Percentiles rank a stretch among this genome's conserved stretches.
Evolutionary conservation across 2,888 invertebrate species (phyloP).

Genomic region (Ceraclea dissimilis): DNA sequence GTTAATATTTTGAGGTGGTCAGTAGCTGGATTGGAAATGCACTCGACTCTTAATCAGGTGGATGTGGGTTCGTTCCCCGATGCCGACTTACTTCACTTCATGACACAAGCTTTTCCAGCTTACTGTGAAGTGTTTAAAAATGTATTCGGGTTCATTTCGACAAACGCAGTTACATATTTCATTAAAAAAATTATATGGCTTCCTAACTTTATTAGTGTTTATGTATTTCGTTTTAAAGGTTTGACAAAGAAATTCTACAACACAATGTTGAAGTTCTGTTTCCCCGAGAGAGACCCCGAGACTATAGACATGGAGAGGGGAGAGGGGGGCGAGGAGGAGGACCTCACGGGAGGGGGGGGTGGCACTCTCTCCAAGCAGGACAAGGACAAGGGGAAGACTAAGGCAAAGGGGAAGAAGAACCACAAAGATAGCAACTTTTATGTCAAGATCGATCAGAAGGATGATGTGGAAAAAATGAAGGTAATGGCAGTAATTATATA

Average conservation of each 20-base stretch:
- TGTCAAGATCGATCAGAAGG: conserved; percentile 76
- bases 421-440: conserved; percentile 85
- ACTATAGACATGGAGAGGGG: conserved; percentile 63
- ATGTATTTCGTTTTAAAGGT: conserved; percentile 37
- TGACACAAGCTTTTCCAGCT: not conserved
- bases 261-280: conserved; percentile 95
- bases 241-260: conserved; percentile 95
- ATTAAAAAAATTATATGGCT: no score
- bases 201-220: no score
- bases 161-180: no score
- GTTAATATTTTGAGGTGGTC: no score
- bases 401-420: conserved; percentile 49
- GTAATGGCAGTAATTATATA: conserved; percentile 35
- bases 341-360: conserved; percentile 30
- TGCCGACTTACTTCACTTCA: not conserved
- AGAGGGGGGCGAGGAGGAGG: conserved; percentile 51
- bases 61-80: no score
- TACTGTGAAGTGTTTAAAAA: no score
- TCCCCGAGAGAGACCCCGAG: conserved; percentile 87
- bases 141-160: no score
- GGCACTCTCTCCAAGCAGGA: conserved; percentile 40
- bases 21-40: no score
- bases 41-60: no score
- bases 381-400: conserved; percentile 42
- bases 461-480: conserved; percentile 98